These are phyloP conservation scores for Lateolabrax maculatus DNA, from an alignment of 2,797 vertebrate genomes.

Conservation along the genomic window DNA sequence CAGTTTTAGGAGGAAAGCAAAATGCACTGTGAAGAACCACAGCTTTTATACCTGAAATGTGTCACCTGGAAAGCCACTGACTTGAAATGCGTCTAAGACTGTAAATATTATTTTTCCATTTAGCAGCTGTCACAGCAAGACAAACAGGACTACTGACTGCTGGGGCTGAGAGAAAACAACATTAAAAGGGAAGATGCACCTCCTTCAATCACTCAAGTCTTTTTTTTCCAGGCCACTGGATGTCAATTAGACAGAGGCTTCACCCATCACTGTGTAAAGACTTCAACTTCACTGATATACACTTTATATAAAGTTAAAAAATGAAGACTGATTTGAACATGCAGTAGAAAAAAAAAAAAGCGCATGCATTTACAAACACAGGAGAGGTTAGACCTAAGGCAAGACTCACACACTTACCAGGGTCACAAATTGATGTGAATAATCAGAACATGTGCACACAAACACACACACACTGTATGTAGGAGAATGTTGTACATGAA, in stretches of 20 bases:
- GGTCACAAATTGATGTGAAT: conserved; percentile 45
- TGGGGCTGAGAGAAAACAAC: conserved; percentile 2
- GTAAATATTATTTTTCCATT: neutral
- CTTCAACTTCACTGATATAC: neutral
- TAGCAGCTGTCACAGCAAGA: conserved; percentile 13
- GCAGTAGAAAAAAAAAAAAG: too few species aligned
- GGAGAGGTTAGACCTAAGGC: neutral
- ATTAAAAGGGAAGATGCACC: conserved; percentile 3
- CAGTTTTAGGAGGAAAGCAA: neutral
- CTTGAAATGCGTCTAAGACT: neutral
- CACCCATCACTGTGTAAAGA: conserved; percentile 17
- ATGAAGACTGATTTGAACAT: conserved; percentile 11
- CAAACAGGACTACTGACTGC: conserved; percentile 13
- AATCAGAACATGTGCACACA: neutral
- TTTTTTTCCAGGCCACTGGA: conserved; percentile 20
- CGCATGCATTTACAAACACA: neutral
- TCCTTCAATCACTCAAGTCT: conserved; percentile 12
- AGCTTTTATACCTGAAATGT: neutral
- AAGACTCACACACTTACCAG: neutral
- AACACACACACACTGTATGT: neutral
- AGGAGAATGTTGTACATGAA: conserved; percentile 26
- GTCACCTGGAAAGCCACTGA: neutral
- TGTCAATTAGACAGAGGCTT: conserved; percentile 30
- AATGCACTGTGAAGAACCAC: neutral
- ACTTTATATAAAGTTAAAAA: neutral